Evolutionary conservation across 2,888 invertebrate species (phyloP), one percentile per base, ranked within the genome.

Genomic region (Acrobasis repandana): DNA sequence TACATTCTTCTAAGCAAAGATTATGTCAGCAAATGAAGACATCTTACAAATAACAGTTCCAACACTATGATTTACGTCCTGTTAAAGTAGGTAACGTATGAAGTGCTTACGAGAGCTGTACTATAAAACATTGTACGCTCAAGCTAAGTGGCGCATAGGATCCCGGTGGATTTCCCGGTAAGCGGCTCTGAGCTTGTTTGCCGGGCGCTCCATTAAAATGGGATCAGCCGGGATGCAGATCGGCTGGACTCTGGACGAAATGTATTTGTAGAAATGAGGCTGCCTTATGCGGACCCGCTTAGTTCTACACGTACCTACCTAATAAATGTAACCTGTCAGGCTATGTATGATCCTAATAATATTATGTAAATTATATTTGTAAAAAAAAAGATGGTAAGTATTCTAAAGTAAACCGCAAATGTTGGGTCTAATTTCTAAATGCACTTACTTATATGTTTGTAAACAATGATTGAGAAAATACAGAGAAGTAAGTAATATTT

Each of bases 181-280:
- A 90, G 91, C 91, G 84, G 86, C 85, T 85, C 82, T 69, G 80
- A 88, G 89, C 89, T 87, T 91, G 90, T 91, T 91, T 91, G 90
- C 91, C 86, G 85, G 87, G 88, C 87, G 89, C 87, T 92, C 91
- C 90, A 92, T 92, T 92, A 92, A 92, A 92, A 91, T 90, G 81
- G 92, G 92, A 91, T 92, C 92, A 91, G 86, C 76, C 77, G 78
- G 83, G 88, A 91, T 91, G 91, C 90, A 92, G 89, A 92, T 91
- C 87, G 86, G 82, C 78, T 80, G 90, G 89, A 87, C 87, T 75
- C 76, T 72, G 71, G 77, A 79, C 79, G 73, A 77, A 71, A 74
- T 66, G 68, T 71, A 66, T 69, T 69, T 69, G 61, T 56, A 72
- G 68, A 74, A 73, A 79, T 75, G 73, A 73, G 77, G 75, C 63